phyloP scores from a whole-genome alignment of 2,797 vertebrate species.

The Betta splendens region DNA sequence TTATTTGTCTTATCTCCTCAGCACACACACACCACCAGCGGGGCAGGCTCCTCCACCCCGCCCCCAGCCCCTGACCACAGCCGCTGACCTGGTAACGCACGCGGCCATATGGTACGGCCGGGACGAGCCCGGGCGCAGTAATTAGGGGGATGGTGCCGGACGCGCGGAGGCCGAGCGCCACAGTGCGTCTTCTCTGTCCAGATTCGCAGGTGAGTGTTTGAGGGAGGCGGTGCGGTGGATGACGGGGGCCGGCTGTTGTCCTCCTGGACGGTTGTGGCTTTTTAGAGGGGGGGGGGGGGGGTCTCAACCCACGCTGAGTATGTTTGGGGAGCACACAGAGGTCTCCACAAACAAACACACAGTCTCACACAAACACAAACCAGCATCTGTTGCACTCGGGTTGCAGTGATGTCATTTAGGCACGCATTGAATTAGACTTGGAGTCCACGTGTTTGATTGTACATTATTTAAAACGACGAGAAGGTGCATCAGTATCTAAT shows the following conservation, averaged over 20 bases:
- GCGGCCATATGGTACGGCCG: conserved; percentile 72
- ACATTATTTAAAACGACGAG: conserved; percentile 21
- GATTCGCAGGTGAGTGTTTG: conserved; percentile 47
- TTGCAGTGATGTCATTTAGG: conserved; percentile 31
- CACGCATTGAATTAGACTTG: conserved; percentile 43
- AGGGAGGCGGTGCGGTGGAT: conserved; percentile 5
- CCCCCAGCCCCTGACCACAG: conserved; percentile 53
- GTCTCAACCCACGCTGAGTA: conserved; percentile 29
- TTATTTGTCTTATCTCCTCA: conserved; percentile 66
- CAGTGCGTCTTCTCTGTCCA: conserved; percentile 11
- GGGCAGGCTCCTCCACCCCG: conserved; percentile 37
- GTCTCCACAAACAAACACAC: conserved; percentile 61
- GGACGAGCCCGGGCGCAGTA: conserved; percentile 57
- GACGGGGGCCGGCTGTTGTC: conserved; percentile 8
- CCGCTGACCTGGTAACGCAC: conserved; percentile 69
- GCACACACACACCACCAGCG: conserved; percentile 59
- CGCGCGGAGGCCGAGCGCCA: conserved; percentile 40
- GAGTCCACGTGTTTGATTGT: conserved; percentile 18
- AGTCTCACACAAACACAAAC: conserved; percentile 31
- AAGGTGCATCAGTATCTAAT: conserved; percentile 36
- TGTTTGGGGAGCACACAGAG: conserved; percentile 68
- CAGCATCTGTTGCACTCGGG: conserved; percentile 55
- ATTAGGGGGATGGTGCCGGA: conserved; percentile 68
- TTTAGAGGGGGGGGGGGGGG: too few relatives aligned
- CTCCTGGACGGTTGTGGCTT: conserved; percentile 48